These are phyloP conservation scores for Triplophysa bombifrons DNA, from an alignment of 2,797 vertebrate genomes.

Conservation along the genomic window DNA sequence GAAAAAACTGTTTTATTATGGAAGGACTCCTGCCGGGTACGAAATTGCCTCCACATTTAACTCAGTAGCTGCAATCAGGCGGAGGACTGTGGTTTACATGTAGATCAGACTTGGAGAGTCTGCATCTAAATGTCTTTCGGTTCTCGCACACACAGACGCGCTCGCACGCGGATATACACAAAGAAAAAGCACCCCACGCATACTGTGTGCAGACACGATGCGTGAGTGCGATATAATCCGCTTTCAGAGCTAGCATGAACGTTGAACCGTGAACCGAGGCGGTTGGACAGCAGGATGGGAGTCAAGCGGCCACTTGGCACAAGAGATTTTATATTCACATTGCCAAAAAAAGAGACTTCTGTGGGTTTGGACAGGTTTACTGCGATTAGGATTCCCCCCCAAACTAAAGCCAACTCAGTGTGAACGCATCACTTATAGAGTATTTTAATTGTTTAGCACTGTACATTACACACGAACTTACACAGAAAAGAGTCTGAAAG, in stretches of 20 bases:
- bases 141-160: slow-evolving; percentile 25
- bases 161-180: slow-evolving; percentile 42
- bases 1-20: slow-evolving; percentile 83
- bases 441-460: too few relatives aligned
- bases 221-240: slow-evolving; percentile 40
- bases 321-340: neutral
- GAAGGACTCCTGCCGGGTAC: slow-evolving; percentile 93
- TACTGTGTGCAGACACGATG: slow-evolving; percentile 54
- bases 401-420: neutral
- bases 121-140: slow-evolving; percentile 81
- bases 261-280: slow-evolving; percentile 20
- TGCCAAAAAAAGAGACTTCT: neutral
- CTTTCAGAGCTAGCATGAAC: slow-evolving; percentile 24
- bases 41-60: slow-evolving; percentile 99
- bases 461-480: too few relatives aligned
- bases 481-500: neutral
- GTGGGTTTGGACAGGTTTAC: neutral
- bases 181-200: slow-evolving; percentile 49
- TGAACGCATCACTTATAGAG: neutral
- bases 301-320: slow-evolving; percentile 3
- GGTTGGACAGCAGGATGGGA: slow-evolving; percentile 23
- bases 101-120: slow-evolving; percentile 83
- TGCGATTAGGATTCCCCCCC: too few relatives aligned
- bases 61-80: slow-evolving; percentile 97
- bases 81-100: slow-evolving; percentile 88